Conservation (phyloP, 2,888 invertebrate genomes). For the Heliconius ethilla region DNA sequence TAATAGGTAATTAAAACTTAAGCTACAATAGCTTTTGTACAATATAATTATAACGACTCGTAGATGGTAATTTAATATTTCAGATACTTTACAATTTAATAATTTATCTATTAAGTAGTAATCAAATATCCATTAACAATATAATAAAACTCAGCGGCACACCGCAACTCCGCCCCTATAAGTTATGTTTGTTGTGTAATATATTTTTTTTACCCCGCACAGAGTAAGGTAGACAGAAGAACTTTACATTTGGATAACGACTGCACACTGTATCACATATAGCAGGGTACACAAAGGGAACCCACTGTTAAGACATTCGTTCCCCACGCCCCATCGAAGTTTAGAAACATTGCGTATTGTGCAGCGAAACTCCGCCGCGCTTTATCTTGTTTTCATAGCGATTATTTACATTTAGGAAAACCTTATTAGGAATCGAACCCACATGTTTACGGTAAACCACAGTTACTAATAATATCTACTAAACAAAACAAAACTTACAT, state of each 20-base stretch:
- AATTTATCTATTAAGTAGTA: not conserved
- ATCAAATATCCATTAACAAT: not conserved
- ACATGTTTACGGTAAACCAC: too few species aligned
- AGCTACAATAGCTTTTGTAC: not conserved
- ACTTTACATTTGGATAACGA: too few species aligned
- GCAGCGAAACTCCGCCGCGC: too few species aligned
- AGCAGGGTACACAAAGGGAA: too few species aligned
- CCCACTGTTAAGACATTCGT: too few species aligned
- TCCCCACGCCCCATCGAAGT: too few species aligned
- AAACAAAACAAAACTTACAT: conserved; percentile 75
- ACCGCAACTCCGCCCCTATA: not conserved
- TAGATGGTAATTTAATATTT: not conserved
- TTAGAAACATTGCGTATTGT: too few species aligned
- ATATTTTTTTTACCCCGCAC: not conserved
- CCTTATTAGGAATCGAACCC: too few species aligned
- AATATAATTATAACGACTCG: not conserved
- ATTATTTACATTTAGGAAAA: too few species aligned
- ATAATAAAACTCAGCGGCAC: not conserved
- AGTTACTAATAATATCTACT: not conserved
- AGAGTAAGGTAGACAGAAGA: too few species aligned
- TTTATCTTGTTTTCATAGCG: too few species aligned
- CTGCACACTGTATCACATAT: too few species aligned
- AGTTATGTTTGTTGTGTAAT: not conserved
- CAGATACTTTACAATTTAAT: not conserved
- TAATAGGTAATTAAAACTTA: not conserved